Evolutionary conservation across 2,797 vertebrate genomes (phyloP).

Genomic region (Catharus ustulatus): DNA sequence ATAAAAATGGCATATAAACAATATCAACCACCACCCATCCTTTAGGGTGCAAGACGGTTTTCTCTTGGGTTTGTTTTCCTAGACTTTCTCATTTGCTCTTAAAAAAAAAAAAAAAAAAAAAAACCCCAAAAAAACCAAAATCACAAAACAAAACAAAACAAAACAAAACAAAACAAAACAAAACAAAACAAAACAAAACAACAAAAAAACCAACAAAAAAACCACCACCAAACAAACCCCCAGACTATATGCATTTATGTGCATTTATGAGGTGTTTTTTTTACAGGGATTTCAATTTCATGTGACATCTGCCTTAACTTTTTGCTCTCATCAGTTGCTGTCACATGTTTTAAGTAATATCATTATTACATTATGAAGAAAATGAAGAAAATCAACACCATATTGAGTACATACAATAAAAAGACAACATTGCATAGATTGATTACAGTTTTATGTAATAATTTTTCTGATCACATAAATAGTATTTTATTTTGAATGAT

Average conservation of each 20-base stretch:
- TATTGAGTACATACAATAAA: not conserved
- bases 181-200: not conserved
- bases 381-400: not conserved
- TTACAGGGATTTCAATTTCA: not conserved
- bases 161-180: not conserved
- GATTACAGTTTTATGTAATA: not conserved
- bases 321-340: not conserved
- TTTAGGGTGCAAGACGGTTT: not conserved
- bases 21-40: not conserved
- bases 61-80: not conserved
- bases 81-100: not conserved
- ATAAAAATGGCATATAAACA: not conserved
- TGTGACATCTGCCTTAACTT: not conserved
- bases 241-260: too few species aligned
- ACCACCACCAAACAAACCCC: too few species aligned
- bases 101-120: not conserved
- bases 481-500: not conserved
- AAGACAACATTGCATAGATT: not conserved
- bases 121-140: too few species aligned
- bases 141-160: not conserved
- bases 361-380: not conserved
- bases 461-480: not conserved
- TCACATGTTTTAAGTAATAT: not conserved
- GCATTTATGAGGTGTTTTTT: not conserved
- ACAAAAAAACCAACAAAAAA: not conserved